phyloP scores from a whole-genome alignment of 2,113 vertebrate genomes.

The Eulemur macaco region DNA sequence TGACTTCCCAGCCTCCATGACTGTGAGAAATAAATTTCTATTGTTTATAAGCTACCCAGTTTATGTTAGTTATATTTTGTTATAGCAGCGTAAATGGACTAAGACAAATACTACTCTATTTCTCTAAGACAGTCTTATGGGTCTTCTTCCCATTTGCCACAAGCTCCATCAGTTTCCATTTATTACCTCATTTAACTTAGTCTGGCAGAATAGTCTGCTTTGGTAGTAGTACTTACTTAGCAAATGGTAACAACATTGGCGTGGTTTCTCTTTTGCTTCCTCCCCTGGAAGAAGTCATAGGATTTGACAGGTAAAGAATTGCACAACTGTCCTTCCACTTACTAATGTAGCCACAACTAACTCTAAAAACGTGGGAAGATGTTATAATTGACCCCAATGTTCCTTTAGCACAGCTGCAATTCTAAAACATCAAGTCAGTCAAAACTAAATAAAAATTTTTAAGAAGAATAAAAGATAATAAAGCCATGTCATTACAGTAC shows the following conservation, averaged over 20 bases:
- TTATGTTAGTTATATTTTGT: background rate
- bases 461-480: background rate
- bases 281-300: background rate
- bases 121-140: background rate
- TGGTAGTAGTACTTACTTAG: background rate
- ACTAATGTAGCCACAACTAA: background rate
- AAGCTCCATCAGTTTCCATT: background rate
- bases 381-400: background rate
- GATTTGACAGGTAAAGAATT: background rate
- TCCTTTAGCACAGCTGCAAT: background rate
- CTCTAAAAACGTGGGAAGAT: fast-evolving
- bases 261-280: background rate
- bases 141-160: background rate
- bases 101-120: background rate
- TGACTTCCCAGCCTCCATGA: background rate
- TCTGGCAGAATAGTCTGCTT: too few relatives aligned
- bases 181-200: background rate
- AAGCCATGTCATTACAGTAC: background rate
- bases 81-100: background rate
- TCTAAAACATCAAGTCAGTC: background rate
- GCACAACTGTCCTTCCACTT: background rate
- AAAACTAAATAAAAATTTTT: background rate
- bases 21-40: background rate
- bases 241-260: background rate
- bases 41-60: background rate